Percentiles rank a stretch among this genome's conserved stretches.
Conservation (phyloP, 2,113 vertebrate species). For the Numenius arquata region DNA sequence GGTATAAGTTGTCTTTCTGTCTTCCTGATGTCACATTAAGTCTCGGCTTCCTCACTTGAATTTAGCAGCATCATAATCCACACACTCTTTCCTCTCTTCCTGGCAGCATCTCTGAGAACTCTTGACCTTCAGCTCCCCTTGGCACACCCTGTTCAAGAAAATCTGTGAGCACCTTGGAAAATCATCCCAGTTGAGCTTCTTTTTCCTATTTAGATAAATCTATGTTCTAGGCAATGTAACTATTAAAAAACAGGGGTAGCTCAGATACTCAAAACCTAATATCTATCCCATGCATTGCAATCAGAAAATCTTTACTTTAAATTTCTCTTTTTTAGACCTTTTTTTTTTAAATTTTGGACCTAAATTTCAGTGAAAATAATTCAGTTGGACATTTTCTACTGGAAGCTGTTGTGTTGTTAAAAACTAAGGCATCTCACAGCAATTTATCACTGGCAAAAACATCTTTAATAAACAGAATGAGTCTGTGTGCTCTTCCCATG, state of each 20-base stretch:
- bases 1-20: background rate
- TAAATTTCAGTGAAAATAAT: background rate
- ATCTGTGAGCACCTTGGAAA: background rate
- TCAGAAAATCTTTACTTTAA: background rate
- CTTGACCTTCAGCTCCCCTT: background rate
- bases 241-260: background rate
- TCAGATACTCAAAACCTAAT: background rate
- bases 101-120: background rate
- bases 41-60: background rate
- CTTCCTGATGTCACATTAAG: background rate
- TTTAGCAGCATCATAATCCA: background rate
- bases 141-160: background rate
- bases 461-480: background rate
- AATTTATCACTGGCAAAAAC: background rate
- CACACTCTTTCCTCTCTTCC: background rate
- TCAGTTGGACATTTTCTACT: background rate
- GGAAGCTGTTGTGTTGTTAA: background rate
- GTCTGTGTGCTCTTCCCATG: background rate
- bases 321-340: background rate
- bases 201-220: background rate
- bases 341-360: background rate
- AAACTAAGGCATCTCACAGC: background rate
- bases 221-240: background rate
- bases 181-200: background rate
- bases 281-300: background rate